Percentiles rank a stretch among this genome's conserved stretches.
Conservation (phyloP, 2,888 invertebrate genomes). For the Caenorhabditis zanzibari region DNA sequence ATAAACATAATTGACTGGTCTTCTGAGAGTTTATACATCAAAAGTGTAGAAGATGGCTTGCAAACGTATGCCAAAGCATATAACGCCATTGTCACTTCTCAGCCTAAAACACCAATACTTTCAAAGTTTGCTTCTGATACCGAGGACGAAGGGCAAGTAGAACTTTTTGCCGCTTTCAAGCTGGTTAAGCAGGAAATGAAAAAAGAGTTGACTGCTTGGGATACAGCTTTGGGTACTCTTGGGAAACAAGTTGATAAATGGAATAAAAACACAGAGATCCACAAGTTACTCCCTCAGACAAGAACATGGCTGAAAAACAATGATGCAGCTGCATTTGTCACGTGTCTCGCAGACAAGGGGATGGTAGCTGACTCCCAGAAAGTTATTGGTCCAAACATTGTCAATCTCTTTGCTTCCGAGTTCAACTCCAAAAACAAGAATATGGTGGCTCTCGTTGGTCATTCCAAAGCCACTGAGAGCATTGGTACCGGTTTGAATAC, state of each 20-base stretch:
- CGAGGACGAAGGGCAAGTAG: too few relatives aligned
- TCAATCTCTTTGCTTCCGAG: neutral
- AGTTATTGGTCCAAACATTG: neutral
- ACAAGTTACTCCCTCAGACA: neutral
- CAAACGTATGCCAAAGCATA: neutral
- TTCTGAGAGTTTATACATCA: neutral
- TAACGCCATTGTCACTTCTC: too few relatives aligned
- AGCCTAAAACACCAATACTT: too few relatives aligned
- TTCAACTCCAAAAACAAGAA: neutral
- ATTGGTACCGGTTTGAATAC: neutral
- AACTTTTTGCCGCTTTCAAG: neutral
- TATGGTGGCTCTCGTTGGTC: neutral
- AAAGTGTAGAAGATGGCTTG: neutral
- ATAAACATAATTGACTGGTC: neutral
- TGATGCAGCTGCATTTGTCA: neutral
- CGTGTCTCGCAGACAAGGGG: neutral
- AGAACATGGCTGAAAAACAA: neutral
- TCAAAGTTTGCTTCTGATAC: too few relatives aligned
- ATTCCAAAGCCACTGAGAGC: neutral
- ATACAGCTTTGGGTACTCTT: neutral
- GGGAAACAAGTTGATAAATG: neutral
- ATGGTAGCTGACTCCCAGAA: neutral
- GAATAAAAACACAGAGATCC: neutral
- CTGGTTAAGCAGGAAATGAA: neutral
- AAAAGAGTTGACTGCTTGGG: neutral